These are phyloP conservation scores for Maccullochella peelii DNA, from an alignment of 2,113 vertebrate species.

Conservation along the genomic window DNA sequence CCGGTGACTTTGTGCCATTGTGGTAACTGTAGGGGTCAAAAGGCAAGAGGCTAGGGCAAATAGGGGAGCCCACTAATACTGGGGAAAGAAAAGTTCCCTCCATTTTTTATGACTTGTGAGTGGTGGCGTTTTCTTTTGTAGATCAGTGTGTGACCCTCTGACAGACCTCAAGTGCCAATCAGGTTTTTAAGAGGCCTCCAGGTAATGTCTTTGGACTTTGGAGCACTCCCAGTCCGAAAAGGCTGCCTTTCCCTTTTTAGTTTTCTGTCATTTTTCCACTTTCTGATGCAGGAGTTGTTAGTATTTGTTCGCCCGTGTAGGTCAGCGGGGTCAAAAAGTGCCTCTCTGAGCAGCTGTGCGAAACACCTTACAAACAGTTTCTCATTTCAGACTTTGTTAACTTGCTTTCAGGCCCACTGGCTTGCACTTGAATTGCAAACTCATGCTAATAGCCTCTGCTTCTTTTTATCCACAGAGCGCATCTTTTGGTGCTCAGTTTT, in stretches of 20 bases:
- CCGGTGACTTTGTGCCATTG: conserved; percentile 80
- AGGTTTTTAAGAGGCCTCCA: conserved; percentile 48
- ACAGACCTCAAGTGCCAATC: conserved; percentile 4
- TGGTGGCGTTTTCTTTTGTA: conserved; percentile 3
- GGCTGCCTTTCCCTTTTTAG: not conserved
- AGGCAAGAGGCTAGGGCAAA: conserved; percentile 82
- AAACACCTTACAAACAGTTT: conserved; percentile 43
- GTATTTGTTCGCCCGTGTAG: conserved; percentile 24
- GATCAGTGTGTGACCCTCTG: not conserved
- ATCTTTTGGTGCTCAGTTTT: conserved; percentile 44
- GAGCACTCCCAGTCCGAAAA: conserved; percentile 1
- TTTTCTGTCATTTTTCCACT: not conserved
- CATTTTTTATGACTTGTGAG: conserved; percentile 6
- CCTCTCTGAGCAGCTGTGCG: conserved; percentile 20
- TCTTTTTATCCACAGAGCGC: conserved; percentile 45
- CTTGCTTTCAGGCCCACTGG: conserved; percentile 55
- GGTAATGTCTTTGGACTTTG: not conserved
- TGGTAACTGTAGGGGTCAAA: conserved; percentile 85
- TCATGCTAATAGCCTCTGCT: conserved; percentile 44
- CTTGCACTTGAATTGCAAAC: conserved; percentile 56
- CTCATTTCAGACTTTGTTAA: conserved; percentile 63
- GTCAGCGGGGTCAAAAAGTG: conserved; percentile 49
- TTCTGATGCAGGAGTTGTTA: conserved; percentile 9
- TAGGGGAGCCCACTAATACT: conserved; percentile 69
- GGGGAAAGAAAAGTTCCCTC: conserved; percentile 3